These are phyloP conservation scores for Limanda limanda DNA, from an alignment of 2,113 vertebrate genomes.

Conservation along the genomic window DNA sequence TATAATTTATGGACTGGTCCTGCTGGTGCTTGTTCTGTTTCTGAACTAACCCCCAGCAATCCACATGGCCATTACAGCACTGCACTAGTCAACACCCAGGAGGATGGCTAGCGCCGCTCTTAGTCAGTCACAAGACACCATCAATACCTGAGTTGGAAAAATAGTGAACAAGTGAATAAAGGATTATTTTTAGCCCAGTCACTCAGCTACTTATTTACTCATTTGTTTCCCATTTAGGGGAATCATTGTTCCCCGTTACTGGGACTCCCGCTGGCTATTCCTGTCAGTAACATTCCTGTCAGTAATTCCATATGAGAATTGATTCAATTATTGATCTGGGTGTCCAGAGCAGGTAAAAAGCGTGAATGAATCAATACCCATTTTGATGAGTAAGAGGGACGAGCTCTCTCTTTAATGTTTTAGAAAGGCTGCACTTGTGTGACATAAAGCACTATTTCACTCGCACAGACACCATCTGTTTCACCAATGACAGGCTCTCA, in stretches of 20 bases:
- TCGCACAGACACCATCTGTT: neutral
- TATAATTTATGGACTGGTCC: constrained; percentile 73
- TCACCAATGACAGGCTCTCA: neutral
- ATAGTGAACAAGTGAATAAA: constrained; percentile 25
- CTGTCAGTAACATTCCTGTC: constrained; percentile 58
- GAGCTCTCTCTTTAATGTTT: constrained; percentile 41
- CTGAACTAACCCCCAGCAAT: constrained; percentile 50
- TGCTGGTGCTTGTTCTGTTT: constrained; percentile 65
- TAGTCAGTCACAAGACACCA: constrained; percentile 23
- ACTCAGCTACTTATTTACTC: constrained; percentile 34
- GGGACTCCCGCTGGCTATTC: constrained; percentile 40
- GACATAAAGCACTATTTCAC: constrained; percentile 26
- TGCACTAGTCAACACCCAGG: constrained; percentile 40
- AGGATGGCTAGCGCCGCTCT: constrained; percentile 31
- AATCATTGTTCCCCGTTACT: constrained; percentile 27
- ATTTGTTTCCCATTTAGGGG: constrained; percentile 48
- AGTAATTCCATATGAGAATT: constrained; percentile 56
- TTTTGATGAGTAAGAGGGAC: constrained; percentile 58
- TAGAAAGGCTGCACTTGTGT: constrained; percentile 31
- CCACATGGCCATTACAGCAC: constrained; percentile 58
- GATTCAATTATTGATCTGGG: constrained; percentile 71
- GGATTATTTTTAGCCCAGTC: constrained; percentile 40
- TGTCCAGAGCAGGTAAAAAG: constrained; percentile 67
- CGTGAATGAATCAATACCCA: constrained; percentile 65
- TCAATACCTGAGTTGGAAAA: constrained; percentile 41